Base-by-base conservation (phyloP, 2,888 invertebrate genomes). In the Branchipolynoe longqiensis region DNA sequence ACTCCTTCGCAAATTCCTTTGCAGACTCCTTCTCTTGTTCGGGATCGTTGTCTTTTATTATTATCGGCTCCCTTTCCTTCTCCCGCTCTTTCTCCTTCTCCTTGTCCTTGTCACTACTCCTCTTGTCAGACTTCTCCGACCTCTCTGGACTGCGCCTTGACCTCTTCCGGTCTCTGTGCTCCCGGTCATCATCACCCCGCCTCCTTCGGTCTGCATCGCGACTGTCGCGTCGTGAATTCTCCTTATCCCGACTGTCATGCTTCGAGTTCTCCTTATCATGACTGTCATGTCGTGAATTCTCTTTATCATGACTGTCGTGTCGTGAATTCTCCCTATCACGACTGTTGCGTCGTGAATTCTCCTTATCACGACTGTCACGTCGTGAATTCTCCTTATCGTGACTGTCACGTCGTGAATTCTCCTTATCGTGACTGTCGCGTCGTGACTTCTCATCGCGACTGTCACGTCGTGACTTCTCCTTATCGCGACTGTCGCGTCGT, bases 141-240 rank as follows among this genome's bases (percentile, higher is more conserved):
- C 69, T 33, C 31, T 78, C 78, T 25, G 78, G 48, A 33, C 78
- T 78, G n/a, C 31, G 41, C 78, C 78, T 41, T 6, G 78, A 78
- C 31, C 78, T 25, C 48, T 54, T 78, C 18, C 78, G 18, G 48
- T 78, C 78, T 25, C 78, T 1, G 22, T 54, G 41, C 18, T 78
- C 48, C 48, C 78, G 25, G 28, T 78, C 78, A 0, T 78, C 54
- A 25, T 78, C 78, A 12, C 62, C 14, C 8, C 62, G 8, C 28
- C 62, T 6, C 6, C 62, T 12, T 28, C 62, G 62, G 28, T 28
- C 28, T 14, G 62, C 8, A 62, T 62, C 62, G n/a, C 38, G 33
- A 33, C 69, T 69, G 22, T 25, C 25, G 8, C 69, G 12, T 22
- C 69, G 33, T 48, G 48, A 48, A 18, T 18, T 48, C n/a, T 69